Evolutionary conservation across 1,140 invertebrate species (phyloP), one percentile per base, ranked within the genome.

Genomic region (Drosophila triauraria): DNA sequence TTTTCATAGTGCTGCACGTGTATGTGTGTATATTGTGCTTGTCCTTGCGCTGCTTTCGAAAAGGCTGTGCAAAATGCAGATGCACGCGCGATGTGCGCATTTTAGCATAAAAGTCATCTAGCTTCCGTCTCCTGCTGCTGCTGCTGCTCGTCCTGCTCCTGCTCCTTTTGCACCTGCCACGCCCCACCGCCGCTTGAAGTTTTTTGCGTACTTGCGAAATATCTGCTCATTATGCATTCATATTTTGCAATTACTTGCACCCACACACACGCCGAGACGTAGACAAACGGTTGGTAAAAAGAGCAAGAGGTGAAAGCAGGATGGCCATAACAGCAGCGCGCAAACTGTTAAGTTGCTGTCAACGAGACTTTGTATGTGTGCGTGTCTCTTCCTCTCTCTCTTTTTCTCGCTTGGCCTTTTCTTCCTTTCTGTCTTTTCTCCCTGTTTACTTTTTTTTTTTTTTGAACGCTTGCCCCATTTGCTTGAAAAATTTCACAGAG

Each of bases 151-250:
- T 48, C n/a, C 23, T 51, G 43, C 57, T 48, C n/a, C 23, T 51
- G 43, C 57, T 59, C 27, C 38, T 44, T 61, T 65, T 60, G 13
- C 62, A 32, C 30, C 58, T 44, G 20, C 48, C 30, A 25, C 64
- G 23, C 56, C 48, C 23, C 53, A 17, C 57, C 7, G 61, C 65
- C 51, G 76, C 76, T 72, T 80, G 77, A 90, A 84, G 84, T 84
- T 87, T 82, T 83, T 67, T 80, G 77, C 78, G 69, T 57, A 88
- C 84, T 87, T 88, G 84, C 72, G 54, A 78, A 90, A 84, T 87
- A 87, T 87, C 85, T 87, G 84, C 85, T 87, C 84, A 87, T 87
- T 87, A 87, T 87, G 84, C 85, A 87, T 87, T 87, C 84, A 87
- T 87, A 87, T 87, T 87, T 87, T 75, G 84, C 84, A 87, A 87